Evolutionary conservation across 2,797 vertebrate genomes (phyloP), one percentile per base, ranked within the genome.

Genomic region (Melanotaenia parkinsoni): DNA sequence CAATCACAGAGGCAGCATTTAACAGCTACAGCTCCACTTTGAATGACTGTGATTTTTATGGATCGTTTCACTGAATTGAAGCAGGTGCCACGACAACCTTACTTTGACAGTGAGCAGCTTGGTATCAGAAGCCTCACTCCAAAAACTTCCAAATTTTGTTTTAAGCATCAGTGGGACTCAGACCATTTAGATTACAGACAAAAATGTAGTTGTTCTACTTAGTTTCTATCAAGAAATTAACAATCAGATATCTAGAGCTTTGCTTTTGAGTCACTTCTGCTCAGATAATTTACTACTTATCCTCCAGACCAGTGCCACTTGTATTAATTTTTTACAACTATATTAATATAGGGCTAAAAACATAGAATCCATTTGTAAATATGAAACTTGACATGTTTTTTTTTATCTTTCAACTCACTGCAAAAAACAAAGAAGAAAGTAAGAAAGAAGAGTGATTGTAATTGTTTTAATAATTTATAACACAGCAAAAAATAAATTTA

Each of bases 401-500:
- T 43, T 30, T 10, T 18, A n/a, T 59, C 14, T 65, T 54, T 13
- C n/a, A 22, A 43, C 18, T 67, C 12, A 37, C 18, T 14, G 28
- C 35, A 5, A 53, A 40, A 38, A 24, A 70, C 3, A 72, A 64
- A 43, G 5, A 67, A 0, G 3, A 5, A 12, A 60, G 12, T 1
- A 1, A 85, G 22, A 35, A 1, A 0, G 28, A 28, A 28, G 28
- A 20, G 13, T 45, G 40, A 67, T 81, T 84, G 4, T 83, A 80
- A 81, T 62, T 1, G 2, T 72, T 90, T 91, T 87, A 89, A 87
- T 89, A 80, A 87, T 85, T 86, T 88, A 90, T 67, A 88, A 81
- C 67, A 91, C 71, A 86, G 78, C 51, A 65, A 53, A 51, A 84
- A 84, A 81, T 81, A 78, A 62, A 79, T 62, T 63, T 7, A 58